Evolutionary conservation across 1,140 invertebrate genomes (phyloP).

Genomic region (Drosophila parvula): DNA sequence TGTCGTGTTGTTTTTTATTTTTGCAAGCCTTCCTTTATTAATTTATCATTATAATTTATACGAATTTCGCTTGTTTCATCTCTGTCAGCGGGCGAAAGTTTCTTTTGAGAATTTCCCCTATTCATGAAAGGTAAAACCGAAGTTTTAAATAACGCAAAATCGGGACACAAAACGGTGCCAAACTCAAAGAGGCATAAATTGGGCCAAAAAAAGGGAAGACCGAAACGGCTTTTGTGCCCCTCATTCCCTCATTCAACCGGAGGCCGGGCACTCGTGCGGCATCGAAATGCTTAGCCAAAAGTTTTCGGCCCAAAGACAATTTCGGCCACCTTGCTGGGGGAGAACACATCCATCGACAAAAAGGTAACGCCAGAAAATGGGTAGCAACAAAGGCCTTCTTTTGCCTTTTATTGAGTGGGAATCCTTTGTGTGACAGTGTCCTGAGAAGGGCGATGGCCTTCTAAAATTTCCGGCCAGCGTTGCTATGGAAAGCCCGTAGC

Average conservation of each 20-base stretch:
- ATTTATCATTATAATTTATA: slow-evolving; percentile 43
- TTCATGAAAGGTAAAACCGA: slow-evolving; percentile 9
- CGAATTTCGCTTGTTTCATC: slow-evolving; percentile 24
- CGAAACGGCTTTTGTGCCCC: slow-evolving; percentile 47
- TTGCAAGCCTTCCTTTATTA: slow-evolving; percentile 15
- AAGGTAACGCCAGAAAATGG: slow-evolving; percentile 30
- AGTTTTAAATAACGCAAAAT: slow-evolving; percentile 49
- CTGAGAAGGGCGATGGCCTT: slow-evolving; percentile 7
- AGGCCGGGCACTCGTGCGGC: slow-evolving; percentile 56
- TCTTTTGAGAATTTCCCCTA: slow-evolving; percentile 6
- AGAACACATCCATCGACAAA: slow-evolving; percentile 17
- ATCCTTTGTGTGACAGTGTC: slow-evolving; percentile 38
- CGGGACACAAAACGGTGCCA: slow-evolving; percentile 3
- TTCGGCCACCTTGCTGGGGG: slow-evolving; percentile 1
- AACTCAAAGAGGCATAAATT: slow-evolving; percentile 40
- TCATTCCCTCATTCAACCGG: slow-evolving; percentile 33
- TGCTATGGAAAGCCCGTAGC: slow-evolving; percentile 13
- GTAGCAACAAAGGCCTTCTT: slow-evolving; percentile 26
- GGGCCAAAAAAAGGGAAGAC: slow-evolving; percentile 23
- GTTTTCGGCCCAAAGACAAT: slow-evolving; percentile 39
- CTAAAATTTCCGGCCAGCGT: slow-evolving; percentile 41
- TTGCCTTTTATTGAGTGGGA: slow-evolving; percentile 29
- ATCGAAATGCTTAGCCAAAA: slow-evolving; percentile 43
- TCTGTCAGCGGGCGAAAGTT: slow-evolving; percentile 18
- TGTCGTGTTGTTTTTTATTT: not conserved